These are phyloP conservation scores for Hemiscyllium ocellatum DNA, from an alignment of 2,113 vertebrate genomes.

Conservation along the genomic window DNA sequence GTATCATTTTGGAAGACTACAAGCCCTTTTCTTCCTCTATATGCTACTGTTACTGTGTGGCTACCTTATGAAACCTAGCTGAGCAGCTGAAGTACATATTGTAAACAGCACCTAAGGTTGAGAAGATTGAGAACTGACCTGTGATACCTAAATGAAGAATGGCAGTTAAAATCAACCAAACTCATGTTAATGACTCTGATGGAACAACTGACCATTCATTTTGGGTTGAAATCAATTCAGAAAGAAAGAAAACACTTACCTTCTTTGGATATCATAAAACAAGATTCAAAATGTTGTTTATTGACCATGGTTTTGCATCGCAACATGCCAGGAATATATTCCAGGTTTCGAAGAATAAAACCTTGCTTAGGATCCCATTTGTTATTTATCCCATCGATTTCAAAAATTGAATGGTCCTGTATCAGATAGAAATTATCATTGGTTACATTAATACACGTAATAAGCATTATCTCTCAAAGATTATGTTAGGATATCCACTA, in stretches of 20 bases:
- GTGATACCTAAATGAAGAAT: background rate
- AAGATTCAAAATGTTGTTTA: background rate
- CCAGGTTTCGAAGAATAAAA: background rate
- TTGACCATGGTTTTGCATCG: background rate
- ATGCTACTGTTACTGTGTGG: background rate
- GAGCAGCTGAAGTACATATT: background rate
- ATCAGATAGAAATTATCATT: background rate
- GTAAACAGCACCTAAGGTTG: background rate
- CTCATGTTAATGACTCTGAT: background rate
- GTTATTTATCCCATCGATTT: background rate
- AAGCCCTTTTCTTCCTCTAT: background rate
- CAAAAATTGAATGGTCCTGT: background rate
- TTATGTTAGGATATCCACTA: background rate
- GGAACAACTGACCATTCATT: background rate
- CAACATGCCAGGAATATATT: background rate
- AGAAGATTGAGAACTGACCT: background rate
- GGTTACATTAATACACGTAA: background rate
- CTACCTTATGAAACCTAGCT: background rate
- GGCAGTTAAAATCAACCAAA: background rate
- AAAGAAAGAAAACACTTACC: background rate
- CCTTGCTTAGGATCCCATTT: constrained; percentile 15
- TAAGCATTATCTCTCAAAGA: background rate
- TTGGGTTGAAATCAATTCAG: background rate
- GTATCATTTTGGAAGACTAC: background rate
- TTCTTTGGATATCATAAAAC: background rate